Percentiles rank a stretch among this genome's conserved stretches.
Conservation (phyloP, 2,797 vertebrate species). For the Poeciliopsis paucimaculata region DNA sequence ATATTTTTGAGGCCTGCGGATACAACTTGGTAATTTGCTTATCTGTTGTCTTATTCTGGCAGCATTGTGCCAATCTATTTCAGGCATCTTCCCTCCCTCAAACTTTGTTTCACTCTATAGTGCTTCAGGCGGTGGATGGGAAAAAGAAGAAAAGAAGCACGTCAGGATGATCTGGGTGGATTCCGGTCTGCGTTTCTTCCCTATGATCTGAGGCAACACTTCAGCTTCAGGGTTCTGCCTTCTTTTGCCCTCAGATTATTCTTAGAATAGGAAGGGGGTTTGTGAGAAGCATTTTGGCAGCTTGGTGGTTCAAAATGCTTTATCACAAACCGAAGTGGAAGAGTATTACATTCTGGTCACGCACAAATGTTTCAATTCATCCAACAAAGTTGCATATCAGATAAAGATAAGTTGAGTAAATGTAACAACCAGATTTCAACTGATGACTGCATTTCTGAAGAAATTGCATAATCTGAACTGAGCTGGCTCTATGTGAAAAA, state of each 20-base stretch:
- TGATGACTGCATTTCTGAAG: not conserved
- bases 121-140: slow-evolving; percentile 42
- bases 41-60: slow-evolving; percentile 30
- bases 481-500: not conserved
- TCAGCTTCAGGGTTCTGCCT: slow-evolving; percentile 41
- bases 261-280: slow-evolving; percentile 35
- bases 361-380: not conserved
- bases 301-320: slow-evolving; percentile 46
- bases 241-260: slow-evolving; percentile 60
- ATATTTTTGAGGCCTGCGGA: not conserved
- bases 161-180: slow-evolving; percentile 59
- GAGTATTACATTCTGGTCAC: not conserved
- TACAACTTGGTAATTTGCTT: not conserved
- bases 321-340: slow-evolving; percentile 26
- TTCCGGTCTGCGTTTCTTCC: slow-evolving; percentile 65
- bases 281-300: slow-evolving; percentile 58
- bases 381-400: not conserved
- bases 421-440: not conserved
- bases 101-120: slow-evolving; percentile 36
- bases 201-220: slow-evolving; percentile 60
- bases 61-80: slow-evolving; percentile 33
- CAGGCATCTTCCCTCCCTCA: slow-evolving; percentile 20
- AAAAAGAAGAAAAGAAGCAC: slow-evolving; percentile 33
- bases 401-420: not conserved
- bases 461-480: not conserved